Conservation (phyloP, 2,113 vertebrate species). For the Miniopterus natalensis region DNA sequence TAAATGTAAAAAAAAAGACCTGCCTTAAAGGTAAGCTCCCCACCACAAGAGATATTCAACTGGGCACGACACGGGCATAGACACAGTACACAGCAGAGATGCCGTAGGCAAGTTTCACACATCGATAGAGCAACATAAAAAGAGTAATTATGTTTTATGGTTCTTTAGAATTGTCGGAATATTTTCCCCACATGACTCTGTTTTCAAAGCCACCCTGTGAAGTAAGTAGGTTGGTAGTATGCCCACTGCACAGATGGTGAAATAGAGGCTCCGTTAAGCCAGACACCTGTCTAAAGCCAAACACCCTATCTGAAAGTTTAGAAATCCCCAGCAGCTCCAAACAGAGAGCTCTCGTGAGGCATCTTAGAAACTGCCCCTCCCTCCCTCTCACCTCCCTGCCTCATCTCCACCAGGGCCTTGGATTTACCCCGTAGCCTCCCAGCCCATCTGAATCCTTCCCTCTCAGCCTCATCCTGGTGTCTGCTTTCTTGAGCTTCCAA, state of each 20-base stretch:
- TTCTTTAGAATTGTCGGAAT: neutral
- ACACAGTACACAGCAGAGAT: neutral
- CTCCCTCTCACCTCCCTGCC: neutral
- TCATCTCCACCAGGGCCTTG: neutral
- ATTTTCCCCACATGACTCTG: neutral
- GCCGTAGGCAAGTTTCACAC: neutral
- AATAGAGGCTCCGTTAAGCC: neutral
- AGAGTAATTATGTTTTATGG: neutral
- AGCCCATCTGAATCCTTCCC: constrained; percentile 28
- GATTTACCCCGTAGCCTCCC: neutral
- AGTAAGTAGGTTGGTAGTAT: neutral
- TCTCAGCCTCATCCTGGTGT: constrained; percentile 79
- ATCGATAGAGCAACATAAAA: neutral
- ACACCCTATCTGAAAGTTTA: neutral
- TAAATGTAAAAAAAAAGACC: neutral
- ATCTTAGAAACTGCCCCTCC: constrained; percentile 61
- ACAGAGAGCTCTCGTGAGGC: constrained; percentile 51
- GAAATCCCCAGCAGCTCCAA: neutral
- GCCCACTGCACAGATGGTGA: neutral
- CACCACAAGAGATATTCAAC: neutral
- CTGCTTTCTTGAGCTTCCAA: constrained; percentile 83
- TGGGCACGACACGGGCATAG: neutral
- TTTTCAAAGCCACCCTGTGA: neutral
- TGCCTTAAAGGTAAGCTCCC: neutral
- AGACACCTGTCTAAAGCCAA: neutral